Conservation (phyloP, 2,113 vertebrate genomes). For the Coracopsis vasa region DNA sequence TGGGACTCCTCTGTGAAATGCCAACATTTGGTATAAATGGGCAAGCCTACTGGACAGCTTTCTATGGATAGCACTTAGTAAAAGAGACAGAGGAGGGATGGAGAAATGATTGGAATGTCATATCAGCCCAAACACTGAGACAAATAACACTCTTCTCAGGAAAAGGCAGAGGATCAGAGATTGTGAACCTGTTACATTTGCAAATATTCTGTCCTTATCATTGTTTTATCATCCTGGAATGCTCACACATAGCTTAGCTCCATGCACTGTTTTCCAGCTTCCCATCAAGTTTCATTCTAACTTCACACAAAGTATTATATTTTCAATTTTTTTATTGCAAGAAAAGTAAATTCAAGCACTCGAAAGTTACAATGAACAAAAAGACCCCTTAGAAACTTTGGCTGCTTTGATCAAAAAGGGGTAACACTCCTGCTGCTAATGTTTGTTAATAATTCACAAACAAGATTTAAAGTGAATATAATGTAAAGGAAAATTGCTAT, state of each 20-base stretch:
- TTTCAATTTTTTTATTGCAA: neutral
- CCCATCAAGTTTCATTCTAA: neutral
- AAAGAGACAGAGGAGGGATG: neutral
- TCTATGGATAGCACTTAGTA: neutral
- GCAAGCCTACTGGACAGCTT: neutral
- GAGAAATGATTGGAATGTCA: neutral
- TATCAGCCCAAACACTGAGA: neutral
- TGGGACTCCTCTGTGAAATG: neutral
- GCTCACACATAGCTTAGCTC: rapidly evolving
- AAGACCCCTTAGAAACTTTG: neutral
- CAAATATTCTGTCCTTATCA: neutral
- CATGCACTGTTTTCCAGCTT: neutral
- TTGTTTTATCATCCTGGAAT: neutral
- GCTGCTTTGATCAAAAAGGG: neutral
- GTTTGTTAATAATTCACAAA: conserved; percentile 46
- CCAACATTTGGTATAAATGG: neutral
- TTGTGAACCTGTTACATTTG: neutral
- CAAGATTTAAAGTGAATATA: conserved; percentile 42
- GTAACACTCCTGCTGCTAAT: neutral
- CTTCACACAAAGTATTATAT: neutral
- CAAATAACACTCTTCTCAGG: neutral
- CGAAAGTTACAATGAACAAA: neutral
- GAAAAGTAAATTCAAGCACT: neutral
- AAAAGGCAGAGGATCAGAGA: neutral
- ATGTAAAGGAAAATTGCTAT: neutral